Evolutionary conservation across 64 coral and sea anemone species (phyloP).

Genomic region (Montipora foliosa): DNA sequence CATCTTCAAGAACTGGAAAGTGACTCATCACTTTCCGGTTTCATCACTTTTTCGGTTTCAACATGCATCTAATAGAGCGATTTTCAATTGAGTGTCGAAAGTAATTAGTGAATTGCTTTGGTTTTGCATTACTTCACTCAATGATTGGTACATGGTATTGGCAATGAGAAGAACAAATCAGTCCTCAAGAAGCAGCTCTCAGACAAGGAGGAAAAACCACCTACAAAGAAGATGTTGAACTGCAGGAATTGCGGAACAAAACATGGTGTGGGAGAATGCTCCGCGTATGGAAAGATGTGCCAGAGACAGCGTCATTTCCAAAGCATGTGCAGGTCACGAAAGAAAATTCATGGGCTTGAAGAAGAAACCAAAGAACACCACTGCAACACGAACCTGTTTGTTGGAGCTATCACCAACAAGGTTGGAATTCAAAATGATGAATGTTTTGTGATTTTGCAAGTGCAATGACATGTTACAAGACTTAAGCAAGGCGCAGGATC

Average conservation of each 20-base stretch:
- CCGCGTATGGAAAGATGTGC: constrained; percentile 64
- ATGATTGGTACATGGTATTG: background rate
- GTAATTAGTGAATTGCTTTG: too few species aligned
- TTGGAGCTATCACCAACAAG: constrained; percentile 52
- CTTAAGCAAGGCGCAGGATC: too few species aligned
- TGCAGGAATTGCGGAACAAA: constrained; percentile 74
- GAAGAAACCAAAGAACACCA: background rate
- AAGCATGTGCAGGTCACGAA: constrained; percentile 8
- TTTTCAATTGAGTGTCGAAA: too few species aligned
- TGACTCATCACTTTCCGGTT: background rate
- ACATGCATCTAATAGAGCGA: too few species aligned
- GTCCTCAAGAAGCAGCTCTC: constrained; percentile 8
- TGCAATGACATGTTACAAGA: too few species aligned
- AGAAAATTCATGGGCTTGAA: constrained; percentile 44
- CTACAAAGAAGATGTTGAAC: constrained; percentile 60
- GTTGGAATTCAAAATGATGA: constrained; percentile 36
- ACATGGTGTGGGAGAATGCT: constrained; percentile 56
- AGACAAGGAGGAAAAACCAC: constrained; percentile 47
- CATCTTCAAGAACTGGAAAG: constrained; percentile 67
- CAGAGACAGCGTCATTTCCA: constrained; percentile 17
- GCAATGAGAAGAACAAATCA: constrained; percentile 13
- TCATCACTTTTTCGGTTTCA: too few species aligned
- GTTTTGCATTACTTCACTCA: too few species aligned
- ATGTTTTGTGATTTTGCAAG: too few species aligned
- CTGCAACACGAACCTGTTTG: constrained; percentile 5